Conservation (phyloP, 1,140 invertebrate genomes). For the Maconellicoccus hirsutus region DNA sequence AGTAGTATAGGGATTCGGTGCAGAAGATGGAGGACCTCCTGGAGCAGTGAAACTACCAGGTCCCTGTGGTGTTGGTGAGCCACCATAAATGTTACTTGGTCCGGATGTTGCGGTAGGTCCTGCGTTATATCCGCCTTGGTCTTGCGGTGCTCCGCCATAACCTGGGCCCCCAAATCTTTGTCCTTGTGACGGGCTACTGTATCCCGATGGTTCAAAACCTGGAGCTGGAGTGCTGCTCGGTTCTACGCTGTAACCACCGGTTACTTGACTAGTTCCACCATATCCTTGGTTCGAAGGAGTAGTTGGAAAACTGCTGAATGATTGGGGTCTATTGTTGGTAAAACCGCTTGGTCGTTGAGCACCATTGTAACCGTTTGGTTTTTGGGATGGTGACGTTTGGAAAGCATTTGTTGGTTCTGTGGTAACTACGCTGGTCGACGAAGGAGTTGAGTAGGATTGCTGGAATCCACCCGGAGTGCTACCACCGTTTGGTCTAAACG, state of each 20-base stretch:
- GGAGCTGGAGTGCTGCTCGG: not conserved
- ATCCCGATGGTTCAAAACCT: not conserved
- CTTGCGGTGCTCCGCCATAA: constrained; percentile 22
- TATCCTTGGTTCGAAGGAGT: not conserved
- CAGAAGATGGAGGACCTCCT: not conserved
- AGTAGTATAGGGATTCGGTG: not conserved
- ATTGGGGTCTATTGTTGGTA: not conserved
- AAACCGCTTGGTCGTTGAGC: not conserved
- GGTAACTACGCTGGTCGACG: not conserved
- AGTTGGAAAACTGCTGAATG: not conserved
- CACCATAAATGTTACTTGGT: constrained; percentile 29
- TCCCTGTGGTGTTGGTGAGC: too few relatives aligned
- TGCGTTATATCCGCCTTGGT: constrained; percentile 27
- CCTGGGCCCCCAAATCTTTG: not conserved
- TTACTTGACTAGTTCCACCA: not conserved
- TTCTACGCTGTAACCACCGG: not conserved
- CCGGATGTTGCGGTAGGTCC: constrained; percentile 29
- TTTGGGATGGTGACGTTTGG: too few relatives aligned
- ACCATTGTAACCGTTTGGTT: not conserved
- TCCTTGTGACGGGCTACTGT: not conserved
- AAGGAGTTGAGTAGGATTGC: not conserved
- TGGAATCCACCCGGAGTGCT: not conserved
- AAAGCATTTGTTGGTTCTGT: not conserved
- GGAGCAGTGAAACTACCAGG: too few relatives aligned
- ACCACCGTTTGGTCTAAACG: not conserved